Evolutionary conservation across 2,113 vertebrate species (phyloP).

Genomic region (Fulmarus glacialis): DNA sequence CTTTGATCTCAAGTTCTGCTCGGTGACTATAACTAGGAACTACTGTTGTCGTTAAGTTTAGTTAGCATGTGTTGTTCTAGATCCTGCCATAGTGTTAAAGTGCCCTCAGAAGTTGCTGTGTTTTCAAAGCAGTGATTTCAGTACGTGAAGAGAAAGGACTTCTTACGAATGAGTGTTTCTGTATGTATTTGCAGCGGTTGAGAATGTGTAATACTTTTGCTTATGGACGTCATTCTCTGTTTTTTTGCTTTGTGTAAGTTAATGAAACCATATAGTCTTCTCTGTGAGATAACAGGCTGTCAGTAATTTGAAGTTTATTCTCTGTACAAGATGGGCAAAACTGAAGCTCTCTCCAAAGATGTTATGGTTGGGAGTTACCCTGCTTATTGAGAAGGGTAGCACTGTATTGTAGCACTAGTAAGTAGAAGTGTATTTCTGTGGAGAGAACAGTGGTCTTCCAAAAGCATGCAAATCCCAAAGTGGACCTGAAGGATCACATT

Average conservation of each 20-base stretch:
- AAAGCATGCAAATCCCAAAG: background rate
- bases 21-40: background rate
- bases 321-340: background rate
- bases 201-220: background rate
- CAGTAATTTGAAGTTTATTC: background rate
- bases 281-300: background rate
- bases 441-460: background rate
- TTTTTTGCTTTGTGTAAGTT: background rate
- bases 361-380: background rate
- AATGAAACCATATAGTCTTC: background rate
- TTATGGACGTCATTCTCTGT: background rate
- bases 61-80: background rate
- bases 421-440: background rate
- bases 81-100: background rate
- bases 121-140: background rate
- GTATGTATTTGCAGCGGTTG: background rate
- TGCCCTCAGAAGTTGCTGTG: background rate
- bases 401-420: background rate
- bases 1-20: background rate
- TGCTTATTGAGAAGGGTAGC: background rate
- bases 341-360: background rate
- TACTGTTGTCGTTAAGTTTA: background rate
- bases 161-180: background rate
- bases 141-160: background rate
- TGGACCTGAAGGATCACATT: background rate